phyloP scores from a whole-genome alignment of 2,797 vertebrate genomes.

The Oryzias dopingdopingensis region DNA sequence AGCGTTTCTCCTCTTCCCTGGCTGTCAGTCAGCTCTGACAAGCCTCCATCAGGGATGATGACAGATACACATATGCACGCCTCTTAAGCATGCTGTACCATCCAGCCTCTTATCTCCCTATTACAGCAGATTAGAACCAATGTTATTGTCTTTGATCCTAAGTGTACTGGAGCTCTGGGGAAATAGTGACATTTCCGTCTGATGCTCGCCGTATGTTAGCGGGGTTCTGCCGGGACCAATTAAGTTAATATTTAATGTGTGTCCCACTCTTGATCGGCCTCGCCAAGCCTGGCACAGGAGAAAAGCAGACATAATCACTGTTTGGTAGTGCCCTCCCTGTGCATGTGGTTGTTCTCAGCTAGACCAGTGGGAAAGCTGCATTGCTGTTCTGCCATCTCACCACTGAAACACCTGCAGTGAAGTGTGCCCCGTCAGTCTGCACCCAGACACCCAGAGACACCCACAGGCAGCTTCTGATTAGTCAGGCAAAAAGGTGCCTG shows the following conservation, averaged over 20 bases:
- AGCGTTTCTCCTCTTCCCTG: slow-evolving; percentile 42
- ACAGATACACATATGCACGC: slow-evolving; percentile 22
- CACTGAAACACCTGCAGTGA: slow-evolving; percentile 67
- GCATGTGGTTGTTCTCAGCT: slow-evolving; percentile 56
- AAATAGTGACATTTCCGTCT: slow-evolving; percentile 77
- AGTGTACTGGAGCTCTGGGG: slow-evolving; percentile 70
- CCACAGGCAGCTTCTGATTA: slow-evolving; percentile 47
- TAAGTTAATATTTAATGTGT: slow-evolving; percentile 82
- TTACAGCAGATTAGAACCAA: slow-evolving; percentile 80
- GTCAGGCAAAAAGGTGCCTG: slow-evolving; percentile 40
- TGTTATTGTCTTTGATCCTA: slow-evolving; percentile 80
- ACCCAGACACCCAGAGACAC: slow-evolving; percentile 21
- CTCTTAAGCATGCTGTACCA: slow-evolving; percentile 45
- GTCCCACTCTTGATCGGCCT: slow-evolving; percentile 64
- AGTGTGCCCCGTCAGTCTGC: slow-evolving; percentile 20
- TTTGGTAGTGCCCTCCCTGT: slow-evolving; percentile 56
- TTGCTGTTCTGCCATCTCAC: slow-evolving; percentile 70
- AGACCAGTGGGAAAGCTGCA: slow-evolving; percentile 59
- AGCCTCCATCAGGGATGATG: slow-evolving; percentile 52
- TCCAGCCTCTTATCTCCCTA: slow-evolving; percentile 75
- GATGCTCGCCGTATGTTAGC: slow-evolving; percentile 72
- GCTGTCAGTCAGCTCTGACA: slow-evolving; percentile 59
- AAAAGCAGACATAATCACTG: slow-evolving; percentile 59
- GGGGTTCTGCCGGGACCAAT: slow-evolving; percentile 76
- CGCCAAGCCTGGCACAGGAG: slow-evolving; percentile 69